Base-by-base conservation (phyloP, 2,113 vertebrate species). In the Dromaius novaehollandiae region DNA sequence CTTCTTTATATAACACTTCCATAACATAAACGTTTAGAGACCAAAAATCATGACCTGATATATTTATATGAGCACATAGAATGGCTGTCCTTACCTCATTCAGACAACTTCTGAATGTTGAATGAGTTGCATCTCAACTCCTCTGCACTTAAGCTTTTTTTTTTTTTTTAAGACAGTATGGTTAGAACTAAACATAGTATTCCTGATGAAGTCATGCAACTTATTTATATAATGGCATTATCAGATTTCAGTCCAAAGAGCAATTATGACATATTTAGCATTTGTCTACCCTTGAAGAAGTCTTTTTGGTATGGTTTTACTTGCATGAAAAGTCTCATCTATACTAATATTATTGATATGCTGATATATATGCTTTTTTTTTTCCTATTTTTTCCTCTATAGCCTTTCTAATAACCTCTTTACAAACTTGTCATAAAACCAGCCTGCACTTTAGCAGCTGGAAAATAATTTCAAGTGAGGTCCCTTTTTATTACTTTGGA, bases 191-290 rank as follows among this genome's bases (percentile, higher is more conserved):
- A 94, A 94, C 92, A 96, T 93, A 97, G 90, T 91, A 88, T 93
- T 93, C 83, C 94, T 83, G 64, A 79, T 95, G 91, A 95, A 93
- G 94, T 95, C 93, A 97, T 93, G 51, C 69, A 95, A 89, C 86
- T 92, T 90, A 92, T 58, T 95, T 96, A 93, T 65, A 88, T 93
- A 94, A 96, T 86, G 93, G 94, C 90, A 96, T 96, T 96, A 96
- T 96, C 92, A 95, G 46, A 94, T 97, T 95, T 93, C 92, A 96
- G 69, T 82, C 84, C 90, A 88, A 93, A 93, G 92, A 89, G 88
- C 88, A 84, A 94, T 96, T 97, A 94, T 93, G 86, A 95, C 96
- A 95, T 92, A 90, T 86, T 88, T 78, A 93, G 83, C 90, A 94
- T 96, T 86, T 94, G 95, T 93, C 61, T 82, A 96, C 86, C 93